Base-by-base conservation (phyloP, 2,113 vertebrate species). In the Vulpes ferrilata region DNA sequence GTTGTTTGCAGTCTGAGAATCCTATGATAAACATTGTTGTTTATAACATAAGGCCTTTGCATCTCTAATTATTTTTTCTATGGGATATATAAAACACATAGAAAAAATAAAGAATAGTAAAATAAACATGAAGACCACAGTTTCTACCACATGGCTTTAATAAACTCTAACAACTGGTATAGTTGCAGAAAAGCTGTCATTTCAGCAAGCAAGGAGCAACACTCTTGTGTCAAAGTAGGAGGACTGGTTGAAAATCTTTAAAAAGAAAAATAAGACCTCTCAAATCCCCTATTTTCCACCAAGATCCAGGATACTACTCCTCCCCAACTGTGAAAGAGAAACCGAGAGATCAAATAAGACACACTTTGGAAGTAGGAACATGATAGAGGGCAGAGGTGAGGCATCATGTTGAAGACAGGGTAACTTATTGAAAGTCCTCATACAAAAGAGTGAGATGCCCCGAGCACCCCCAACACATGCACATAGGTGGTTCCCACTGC, bases 31-130 rank as follows among this genome's bases (percentile, higher is more conserved):
- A 62, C 16, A 15, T 5, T 32, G 16, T 53, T 78, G 17, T 64
- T 93, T 43, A 74, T 65, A 60, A 48, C 11, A 86, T 25, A 65
- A 81, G 73, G 30, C 11, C 17, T 95, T 81, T 76, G 23, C 12
- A 48, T 62, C 32, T 96, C n/a, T 82, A 89, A 89, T 80, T 69
- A 57, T 59, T 59, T 92, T 95, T 62, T 73, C 32, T 60, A 51
- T 19, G 51, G 71, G 12, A 83, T 87, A 73, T 19, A 92, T 62
- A 81, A 78, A 80, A 60, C 16, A 88, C 20, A 62, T 2, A 92
- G 53, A 71, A 93, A 69, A 83, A 88, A 71, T 2, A 67, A 13
- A 73, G 55, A 92, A 27, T 30, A 55, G 22, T 32, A 80, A 25
- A 73, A 78, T 51, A 76, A 76, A 76, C 23, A n/a, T 25, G 67